Evolutionary conservation across 2,888 invertebrate genomes (phyloP), one percentile per base, ranked within the genome.

Genomic region (Perithous albicinctus): DNA sequence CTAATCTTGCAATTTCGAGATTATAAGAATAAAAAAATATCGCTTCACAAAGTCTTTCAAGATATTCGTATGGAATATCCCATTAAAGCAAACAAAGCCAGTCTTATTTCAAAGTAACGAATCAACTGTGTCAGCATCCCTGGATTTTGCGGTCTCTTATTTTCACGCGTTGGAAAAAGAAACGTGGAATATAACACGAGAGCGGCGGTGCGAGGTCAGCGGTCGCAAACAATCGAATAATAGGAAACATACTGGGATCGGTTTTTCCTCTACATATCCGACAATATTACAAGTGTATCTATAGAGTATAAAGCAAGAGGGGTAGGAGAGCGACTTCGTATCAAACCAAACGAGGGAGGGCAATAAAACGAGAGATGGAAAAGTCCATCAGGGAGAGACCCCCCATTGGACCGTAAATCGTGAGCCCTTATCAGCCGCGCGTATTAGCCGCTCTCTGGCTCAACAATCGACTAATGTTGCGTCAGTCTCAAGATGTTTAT

Each of bases 401-500:
- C 82, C 82, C 85, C 85, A 84, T 75, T 72, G 80, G 80, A 77
- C 54, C 61, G 73, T 76, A 46, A 38, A 51, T n/a, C 87, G 86
- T 86, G 87, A 86, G 86, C 89, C 89, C 88, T 90, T 91, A 91
- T 91, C 91, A 80, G 84, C 73, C 54, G 84, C 87, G 86, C 78
- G 85, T 84, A 86, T 63, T 67, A 38, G 59, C 35, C 69, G 87
- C 88, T 59, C 88, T 59, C 79, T 91, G 88, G 85, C 90, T 91
- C 89, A 91, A 91, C 86, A 90, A 86, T 83, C 72, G 87, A 87
- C 85, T 67, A 73, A 87, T n/a, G 83, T 91, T 91, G 91, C 91
- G 85, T 91, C 91, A 91, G 91, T 89, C 89, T 84, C 56, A 84
- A n/a, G 89, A 90, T 90, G 87, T 90, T 90, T 89, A 91, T 91